These are phyloP conservation scores for Ooceraea biroi DNA, from an alignment of 1,140 invertebrate genomes.

Conservation along the genomic window DNA sequence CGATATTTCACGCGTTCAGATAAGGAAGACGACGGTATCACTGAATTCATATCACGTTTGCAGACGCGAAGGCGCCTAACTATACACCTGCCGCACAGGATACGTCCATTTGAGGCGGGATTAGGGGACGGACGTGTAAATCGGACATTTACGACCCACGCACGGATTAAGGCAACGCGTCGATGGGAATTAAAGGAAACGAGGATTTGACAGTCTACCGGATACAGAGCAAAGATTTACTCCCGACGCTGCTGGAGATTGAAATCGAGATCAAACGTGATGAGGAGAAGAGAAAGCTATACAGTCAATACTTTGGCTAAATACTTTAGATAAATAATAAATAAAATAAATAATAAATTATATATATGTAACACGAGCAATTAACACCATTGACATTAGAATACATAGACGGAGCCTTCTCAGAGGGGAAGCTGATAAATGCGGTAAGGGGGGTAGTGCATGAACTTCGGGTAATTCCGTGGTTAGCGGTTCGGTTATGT, in stretches of 20 bases:
- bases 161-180: conserved; percentile 43
- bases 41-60: conserved; percentile 74
- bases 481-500: no score
- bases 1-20: conserved; percentile 54
- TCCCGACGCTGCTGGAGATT: conserved; percentile 5
- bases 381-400: no score
- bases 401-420: no score
- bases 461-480: no score
- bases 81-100: conserved; percentile 72
- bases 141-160: conserved; percentile 38
- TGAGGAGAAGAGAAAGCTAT: not conserved
- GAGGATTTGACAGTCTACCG: conserved; percentile 10
- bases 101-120: conserved; percentile 66
- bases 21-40: conserved; percentile 31
- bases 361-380: no score
- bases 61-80: conserved; percentile 55
- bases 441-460: no score
- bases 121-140: conserved; percentile 42
- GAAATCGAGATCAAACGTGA: conserved; percentile 23
- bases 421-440: no score
- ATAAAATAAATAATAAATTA: not conserved
- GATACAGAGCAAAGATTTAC: conserved; percentile 8
- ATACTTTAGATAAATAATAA: not conserved
- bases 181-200: conserved; percentile 40
- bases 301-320: not conserved